phyloP scores from a whole-genome alignment of 2,888 invertebrate genomes.

The Hylaea fasciaria region DNA sequence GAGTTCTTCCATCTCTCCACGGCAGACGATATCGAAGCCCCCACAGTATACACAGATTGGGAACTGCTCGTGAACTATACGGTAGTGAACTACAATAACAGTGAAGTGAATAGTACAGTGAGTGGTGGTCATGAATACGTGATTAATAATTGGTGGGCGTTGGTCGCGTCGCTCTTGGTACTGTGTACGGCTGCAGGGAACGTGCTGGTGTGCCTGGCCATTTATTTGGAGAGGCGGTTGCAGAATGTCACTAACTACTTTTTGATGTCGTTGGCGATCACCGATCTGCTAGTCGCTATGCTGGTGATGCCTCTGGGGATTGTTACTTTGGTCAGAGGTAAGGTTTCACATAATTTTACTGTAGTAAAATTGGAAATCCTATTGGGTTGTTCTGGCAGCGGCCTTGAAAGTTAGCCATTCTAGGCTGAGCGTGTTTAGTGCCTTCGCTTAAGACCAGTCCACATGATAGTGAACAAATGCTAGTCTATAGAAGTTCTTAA shows the following conservation, averaged over 20 bases:
- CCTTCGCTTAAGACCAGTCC: no score
- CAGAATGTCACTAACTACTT: constrained; percentile 99
- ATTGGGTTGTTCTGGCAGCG: no score
- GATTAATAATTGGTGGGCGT: constrained; percentile 92
- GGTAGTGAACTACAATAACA: constrained; percentile 51
- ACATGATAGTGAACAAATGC: no score
- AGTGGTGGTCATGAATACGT: constrained; percentile 44
- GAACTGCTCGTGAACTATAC: constrained; percentile 50
- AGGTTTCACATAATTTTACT: constrained; percentile 59
- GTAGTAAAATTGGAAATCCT: no score
- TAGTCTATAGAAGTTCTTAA: no score
- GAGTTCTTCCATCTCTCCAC: constrained; percentile 48
- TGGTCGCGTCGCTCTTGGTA: constrained; percentile 90
- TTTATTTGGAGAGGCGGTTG: constrained; percentile 94
- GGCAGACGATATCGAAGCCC: constrained; percentile 38
- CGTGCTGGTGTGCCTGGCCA: constrained; percentile 96
- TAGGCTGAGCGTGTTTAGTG: no score
- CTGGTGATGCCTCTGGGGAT: constrained; percentile 98
- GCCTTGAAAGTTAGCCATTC: no score
- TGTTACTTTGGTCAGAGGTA: constrained; percentile 91
- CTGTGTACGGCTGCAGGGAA: constrained; percentile 96
- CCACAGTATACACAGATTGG: constrained; percentile 48
- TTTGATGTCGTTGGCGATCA: constrained; percentile 97
- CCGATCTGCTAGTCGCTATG: constrained; percentile 96
- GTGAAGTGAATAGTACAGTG: constrained; percentile 48